phyloP scores from a whole-genome alignment of 1,140 invertebrate genomes.

The Ostrea denselamellosa region DNA sequence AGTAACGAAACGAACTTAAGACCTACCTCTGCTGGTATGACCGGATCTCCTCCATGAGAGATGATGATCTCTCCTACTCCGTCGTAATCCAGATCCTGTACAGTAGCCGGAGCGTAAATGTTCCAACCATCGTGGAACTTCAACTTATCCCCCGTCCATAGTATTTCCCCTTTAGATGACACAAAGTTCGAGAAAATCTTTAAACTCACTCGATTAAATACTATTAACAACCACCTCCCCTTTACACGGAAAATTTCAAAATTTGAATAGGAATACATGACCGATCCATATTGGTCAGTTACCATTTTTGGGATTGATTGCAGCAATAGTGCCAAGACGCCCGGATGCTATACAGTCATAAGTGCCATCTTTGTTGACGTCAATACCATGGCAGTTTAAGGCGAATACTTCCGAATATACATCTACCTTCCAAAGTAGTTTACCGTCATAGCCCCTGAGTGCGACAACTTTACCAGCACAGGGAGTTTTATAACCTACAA shows the following conservation, averaged over 20 bases:
- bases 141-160: constrained; percentile 55
- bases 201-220: too few relatives aligned
- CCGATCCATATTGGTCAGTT: neutral
- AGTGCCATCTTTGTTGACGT: constrained; percentile 73
- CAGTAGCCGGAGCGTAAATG: constrained; percentile 58
- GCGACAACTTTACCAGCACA: constrained; percentile 70
- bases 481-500: constrained; percentile 59
- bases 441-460: constrained; percentile 72
- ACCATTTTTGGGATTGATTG: constrained; percentile 73
- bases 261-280: too few relatives aligned
- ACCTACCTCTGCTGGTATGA: constrained; percentile 61
- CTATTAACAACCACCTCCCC: too few relatives aligned
- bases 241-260: too few relatives aligned
- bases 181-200: neutral
- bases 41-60: constrained; percentile 72
- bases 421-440: constrained; percentile 69
- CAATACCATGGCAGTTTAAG: constrained; percentile 71
- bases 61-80: constrained; percentile 69
- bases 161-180: constrained; percentile 52
- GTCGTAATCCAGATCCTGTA: constrained; percentile 67
- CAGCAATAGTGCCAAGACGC: constrained; percentile 64
- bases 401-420: constrained; percentile 70
- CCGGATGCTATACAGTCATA: constrained; percentile 75
- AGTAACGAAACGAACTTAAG: neutral
- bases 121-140: constrained; percentile 63